A percentile compares a stretch with the other conserved stretches of the same genome.
Conservation (phyloP, 2,888 invertebrate genomes). For the Calliphora vomitoria region DNA sequence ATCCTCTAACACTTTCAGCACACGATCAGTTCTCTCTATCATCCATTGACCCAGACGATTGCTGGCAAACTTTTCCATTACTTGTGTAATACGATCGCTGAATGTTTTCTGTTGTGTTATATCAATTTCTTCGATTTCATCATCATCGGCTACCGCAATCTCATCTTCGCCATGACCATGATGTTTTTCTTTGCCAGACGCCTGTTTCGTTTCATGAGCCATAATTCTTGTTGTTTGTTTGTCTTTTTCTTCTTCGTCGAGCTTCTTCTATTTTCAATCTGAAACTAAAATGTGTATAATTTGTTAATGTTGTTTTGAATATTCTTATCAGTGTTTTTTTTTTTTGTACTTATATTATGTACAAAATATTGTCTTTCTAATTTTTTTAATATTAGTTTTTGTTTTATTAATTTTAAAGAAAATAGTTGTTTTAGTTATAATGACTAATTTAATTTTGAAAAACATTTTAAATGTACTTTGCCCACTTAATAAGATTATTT, state of each 20-base stretch:
- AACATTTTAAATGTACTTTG: constrained; percentile 40
- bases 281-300: constrained; percentile 11
- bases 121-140: constrained; percentile 49
- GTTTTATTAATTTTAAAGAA: neutral
- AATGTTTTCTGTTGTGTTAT: constrained; percentile 21
- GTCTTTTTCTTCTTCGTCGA: neutral
- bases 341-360: neutral
- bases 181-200: constrained; percentile 48
- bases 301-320: constrained; percentile 8
- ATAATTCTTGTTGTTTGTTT: constrained; percentile 68
- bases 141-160: constrained; percentile 21
- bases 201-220: constrained; percentile 73
- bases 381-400: neutral
- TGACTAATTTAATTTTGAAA: constrained; percentile 1
- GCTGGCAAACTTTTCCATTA: constrained; percentile 80
- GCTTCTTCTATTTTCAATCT: constrained; percentile 14
- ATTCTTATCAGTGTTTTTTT: constrained; percentile 52
- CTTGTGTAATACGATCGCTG: constrained; percentile 76
- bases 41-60: constrained; percentile 80
- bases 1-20: constrained; percentile 80
- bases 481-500: neutral
- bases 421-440: neutral
- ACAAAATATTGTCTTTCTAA: constrained; percentile 21
- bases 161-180: constrained; percentile 21
- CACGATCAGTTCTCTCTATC: constrained; percentile 79